Conservation (phyloP, 2,113 vertebrate genomes). For the Bucco capensis region DNA sequence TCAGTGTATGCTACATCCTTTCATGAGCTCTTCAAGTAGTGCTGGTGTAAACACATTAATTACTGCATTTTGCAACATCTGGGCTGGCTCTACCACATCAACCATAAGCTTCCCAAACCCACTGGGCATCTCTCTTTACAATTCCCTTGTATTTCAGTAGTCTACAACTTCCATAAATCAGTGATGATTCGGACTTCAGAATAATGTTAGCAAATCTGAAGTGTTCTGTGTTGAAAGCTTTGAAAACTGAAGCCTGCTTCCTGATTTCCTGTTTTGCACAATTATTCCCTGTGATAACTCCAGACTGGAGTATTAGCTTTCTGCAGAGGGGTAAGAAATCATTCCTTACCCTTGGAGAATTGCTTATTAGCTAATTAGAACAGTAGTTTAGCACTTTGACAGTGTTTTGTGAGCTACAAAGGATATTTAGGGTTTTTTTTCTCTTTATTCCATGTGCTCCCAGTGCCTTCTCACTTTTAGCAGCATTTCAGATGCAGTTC, state of each 20-base stretch:
- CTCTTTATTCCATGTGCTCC: background rate
- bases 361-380: background rate
- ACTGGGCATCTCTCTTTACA: background rate
- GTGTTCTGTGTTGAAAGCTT: background rate
- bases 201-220: background rate
- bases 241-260: background rate
- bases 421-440: background rate
- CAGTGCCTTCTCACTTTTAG: background rate
- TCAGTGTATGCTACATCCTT: background rate
- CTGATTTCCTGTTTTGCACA: background rate
- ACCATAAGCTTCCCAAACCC: background rate
- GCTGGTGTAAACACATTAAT: background rate
- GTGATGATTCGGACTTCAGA: background rate
- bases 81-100: background rate
- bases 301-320: background rate
- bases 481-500: background rate
- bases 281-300: background rate
- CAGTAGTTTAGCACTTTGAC: background rate
- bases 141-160: background rate
- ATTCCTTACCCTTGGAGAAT: background rate
- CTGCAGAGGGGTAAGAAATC: background rate
- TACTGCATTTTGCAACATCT: background rate
- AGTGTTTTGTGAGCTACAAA: background rate
- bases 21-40: background rate
- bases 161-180: background rate